Conservation (phyloP, 35 echinoderm and acorn worm species). For the Heliocidaris erythrogramma region DNA sequence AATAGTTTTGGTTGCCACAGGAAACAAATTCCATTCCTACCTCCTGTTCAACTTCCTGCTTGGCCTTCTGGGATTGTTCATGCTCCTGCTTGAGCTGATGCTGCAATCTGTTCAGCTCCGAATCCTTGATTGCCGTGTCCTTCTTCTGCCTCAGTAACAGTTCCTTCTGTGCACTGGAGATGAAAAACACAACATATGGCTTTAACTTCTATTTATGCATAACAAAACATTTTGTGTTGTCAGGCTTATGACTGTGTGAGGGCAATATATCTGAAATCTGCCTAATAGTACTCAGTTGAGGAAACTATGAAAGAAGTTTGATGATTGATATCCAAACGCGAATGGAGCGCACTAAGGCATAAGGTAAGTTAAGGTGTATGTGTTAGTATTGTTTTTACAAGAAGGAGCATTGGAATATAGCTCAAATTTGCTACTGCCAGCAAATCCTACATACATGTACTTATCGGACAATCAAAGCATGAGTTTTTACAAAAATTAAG, state of each 20-base stretch:
- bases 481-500: no score
- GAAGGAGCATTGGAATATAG: no score
- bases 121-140: conserved; percentile 55
- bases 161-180: conserved; percentile 59
- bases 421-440: no score
- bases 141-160: conserved; percentile 63
- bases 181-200: conserved; percentile 31
- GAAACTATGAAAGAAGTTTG: no score
- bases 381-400: no score
- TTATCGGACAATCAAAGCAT: no score
- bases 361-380: no score
- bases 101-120: conserved; percentile 68
- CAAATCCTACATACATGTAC: no score
- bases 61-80: conserved; percentile 69
- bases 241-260: background rate
- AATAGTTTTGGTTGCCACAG: no score
- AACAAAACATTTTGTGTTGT: no score
- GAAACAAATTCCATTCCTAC: conserved; percentile 33
- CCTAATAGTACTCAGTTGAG: no score
- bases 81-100: conserved; percentile 65
- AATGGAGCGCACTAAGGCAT: background rate
- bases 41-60: conserved; percentile 78
- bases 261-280: no score
- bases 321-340: background rate
- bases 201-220: background rate